Conservation (phyloP, 2,797 vertebrate genomes). For the Notolabrus celidotus region DNA sequence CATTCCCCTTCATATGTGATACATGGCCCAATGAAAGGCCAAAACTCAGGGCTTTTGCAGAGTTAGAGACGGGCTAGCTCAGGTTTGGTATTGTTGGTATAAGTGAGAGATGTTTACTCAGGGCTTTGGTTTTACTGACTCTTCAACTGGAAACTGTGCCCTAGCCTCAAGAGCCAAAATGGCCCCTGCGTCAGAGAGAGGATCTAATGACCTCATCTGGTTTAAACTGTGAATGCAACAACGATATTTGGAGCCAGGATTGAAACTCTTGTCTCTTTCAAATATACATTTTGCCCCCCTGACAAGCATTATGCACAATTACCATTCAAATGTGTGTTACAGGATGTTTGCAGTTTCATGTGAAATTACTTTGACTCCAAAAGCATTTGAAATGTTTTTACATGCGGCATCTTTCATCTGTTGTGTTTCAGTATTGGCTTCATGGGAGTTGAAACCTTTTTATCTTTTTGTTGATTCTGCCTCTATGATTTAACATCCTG, state of each 20-base stretch:
- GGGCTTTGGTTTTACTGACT: slow-evolving; percentile 66
- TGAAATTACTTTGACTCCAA: slow-evolving; percentile 43
- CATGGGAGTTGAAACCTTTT: slow-evolving; percentile 42
- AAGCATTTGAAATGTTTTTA: slow-evolving; percentile 50
- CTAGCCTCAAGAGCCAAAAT: slow-evolving; percentile 70
- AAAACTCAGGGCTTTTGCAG: slow-evolving; percentile 81
- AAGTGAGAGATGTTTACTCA: slow-evolving; percentile 66
- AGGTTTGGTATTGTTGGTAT: slow-evolving; percentile 68
- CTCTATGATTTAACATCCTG: slow-evolving; percentile 54
- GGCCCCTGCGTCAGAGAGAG: slow-evolving; percentile 51
- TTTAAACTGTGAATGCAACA: slow-evolving; percentile 77
- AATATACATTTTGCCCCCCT: slow-evolving; percentile 31
- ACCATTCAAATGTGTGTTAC: slow-evolving; percentile 33
- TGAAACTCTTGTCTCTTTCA: slow-evolving; percentile 53
- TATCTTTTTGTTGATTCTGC: slow-evolving; percentile 29
- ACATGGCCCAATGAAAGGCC: slow-evolving; percentile 62
- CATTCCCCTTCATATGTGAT: slow-evolving; percentile 76
- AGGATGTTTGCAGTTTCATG: slow-evolving; percentile 37
- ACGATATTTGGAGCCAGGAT: slow-evolving; percentile 31
- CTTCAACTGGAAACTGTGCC: slow-evolving; percentile 72
- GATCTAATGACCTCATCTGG: slow-evolving; percentile 52
- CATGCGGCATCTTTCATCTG: slow-evolving; percentile 41
- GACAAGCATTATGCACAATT: slow-evolving; percentile 28
- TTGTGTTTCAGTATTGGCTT: slow-evolving; percentile 56
- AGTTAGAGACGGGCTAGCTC: slow-evolving; percentile 70